These are phyloP conservation scores for Heliconius cydno DNA, from an alignment of 2,888 invertebrate species.

Conservation along the genomic window DNA sequence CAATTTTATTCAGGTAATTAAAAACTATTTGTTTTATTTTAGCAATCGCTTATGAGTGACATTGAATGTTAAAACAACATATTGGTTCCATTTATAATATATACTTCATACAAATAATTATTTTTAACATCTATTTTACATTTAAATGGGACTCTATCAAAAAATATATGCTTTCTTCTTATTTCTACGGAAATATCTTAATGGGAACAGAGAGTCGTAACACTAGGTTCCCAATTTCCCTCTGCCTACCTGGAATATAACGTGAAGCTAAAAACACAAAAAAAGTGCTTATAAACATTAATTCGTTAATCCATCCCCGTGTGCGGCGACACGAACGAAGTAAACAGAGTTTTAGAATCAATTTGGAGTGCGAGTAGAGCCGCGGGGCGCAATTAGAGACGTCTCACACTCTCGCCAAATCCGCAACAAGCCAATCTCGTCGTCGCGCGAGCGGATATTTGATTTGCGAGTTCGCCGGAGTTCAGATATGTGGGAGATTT, in stretches of 20 bases:
- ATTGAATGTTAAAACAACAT: too few relatives aligned
- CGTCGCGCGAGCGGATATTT: constrained; percentile 45
- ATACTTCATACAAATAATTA: too few relatives aligned
- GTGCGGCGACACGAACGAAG: constrained; percentile 25
- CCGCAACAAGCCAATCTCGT: constrained; percentile 49
- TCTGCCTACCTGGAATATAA: too few relatives aligned
- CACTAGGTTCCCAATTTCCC: too few relatives aligned
- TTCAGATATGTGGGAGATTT: not conserved
- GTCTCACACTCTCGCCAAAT: constrained; percentile 21
- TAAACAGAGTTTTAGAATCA: constrained; percentile 39
- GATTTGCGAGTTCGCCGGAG: constrained; percentile 40
- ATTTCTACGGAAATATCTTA: too few relatives aligned
- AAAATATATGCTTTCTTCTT: too few relatives aligned
- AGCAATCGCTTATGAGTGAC: too few relatives aligned
- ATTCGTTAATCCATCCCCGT: constrained; percentile 14
- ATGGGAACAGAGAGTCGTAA: too few relatives aligned
- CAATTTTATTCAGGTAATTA: constrained; percentile 79
- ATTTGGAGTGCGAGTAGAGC: constrained; percentile 18
- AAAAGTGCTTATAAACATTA: not conserved
- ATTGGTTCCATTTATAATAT: too few relatives aligned
- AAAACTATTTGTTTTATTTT: constrained; percentile 4
- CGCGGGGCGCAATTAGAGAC: constrained; percentile 40
- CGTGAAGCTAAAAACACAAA: too few relatives aligned
- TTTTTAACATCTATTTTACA: too few relatives aligned
- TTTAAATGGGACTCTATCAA: too few relatives aligned